Conservation (phyloP, 2,888 invertebrate species). For the Crepidodera aurea region DNA sequence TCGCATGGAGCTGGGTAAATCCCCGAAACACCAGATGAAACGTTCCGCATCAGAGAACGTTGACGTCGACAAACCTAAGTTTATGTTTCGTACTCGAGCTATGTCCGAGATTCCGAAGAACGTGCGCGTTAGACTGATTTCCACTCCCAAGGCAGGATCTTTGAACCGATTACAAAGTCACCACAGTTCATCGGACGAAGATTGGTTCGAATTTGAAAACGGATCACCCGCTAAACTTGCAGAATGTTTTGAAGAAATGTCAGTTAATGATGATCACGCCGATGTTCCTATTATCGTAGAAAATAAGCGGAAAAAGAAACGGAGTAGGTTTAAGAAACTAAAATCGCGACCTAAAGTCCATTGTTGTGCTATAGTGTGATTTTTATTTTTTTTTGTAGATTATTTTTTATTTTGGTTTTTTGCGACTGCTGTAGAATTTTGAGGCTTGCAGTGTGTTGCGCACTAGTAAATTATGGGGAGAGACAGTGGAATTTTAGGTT, state of each 20-base stretch:
- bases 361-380: constrained; percentile 48
- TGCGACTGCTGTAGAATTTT: constrained; percentile 37
- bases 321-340: constrained; percentile 21
- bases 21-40: constrained; percentile 46
- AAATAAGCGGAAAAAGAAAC: constrained; percentile 21
- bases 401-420: constrained; percentile 27
- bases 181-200: constrained; percentile 62
- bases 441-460: constrained; percentile 34
- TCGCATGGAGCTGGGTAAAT: constrained; percentile 44
- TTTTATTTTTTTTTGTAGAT: constrained; percentile 37
- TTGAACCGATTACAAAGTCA: constrained; percentile 59
- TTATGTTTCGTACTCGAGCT: constrained; percentile 45
- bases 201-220: constrained; percentile 62
- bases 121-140: constrained; percentile 44
- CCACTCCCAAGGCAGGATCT: constrained; percentile 46
- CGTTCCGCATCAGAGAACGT: constrained; percentile 53
- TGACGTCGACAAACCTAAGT: constrained; percentile 26
- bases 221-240: constrained; percentile 29
- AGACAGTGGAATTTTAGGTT: constrained; percentile 21
- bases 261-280: constrained; percentile 15
- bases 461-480: constrained; percentile 14
- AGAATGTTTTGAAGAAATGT: constrained; percentile 27
- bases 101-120: constrained; percentile 54
- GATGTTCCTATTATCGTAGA: constrained; percentile 35
- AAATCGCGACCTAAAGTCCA: constrained; percentile 35